Base-by-base conservation (phyloP, 2,797 vertebrate species). In the Neopelma chrysocephalum region DNA sequence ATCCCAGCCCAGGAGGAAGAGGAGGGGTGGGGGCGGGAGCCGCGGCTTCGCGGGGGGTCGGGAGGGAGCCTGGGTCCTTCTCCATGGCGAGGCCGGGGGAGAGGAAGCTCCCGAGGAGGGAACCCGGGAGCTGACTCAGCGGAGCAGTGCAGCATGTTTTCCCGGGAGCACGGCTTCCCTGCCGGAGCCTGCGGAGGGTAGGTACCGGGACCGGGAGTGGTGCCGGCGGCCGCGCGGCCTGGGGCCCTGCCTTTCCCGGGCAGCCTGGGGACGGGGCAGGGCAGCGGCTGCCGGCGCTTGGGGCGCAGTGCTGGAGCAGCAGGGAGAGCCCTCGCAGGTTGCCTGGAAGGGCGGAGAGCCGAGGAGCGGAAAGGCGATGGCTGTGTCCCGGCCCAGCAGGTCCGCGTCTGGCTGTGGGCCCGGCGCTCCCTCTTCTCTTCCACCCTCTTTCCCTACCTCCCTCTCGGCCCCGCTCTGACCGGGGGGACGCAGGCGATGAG, bases 151-250 rank as follows among this genome's bases (percentile, higher is more conserved):
- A 38, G 70, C 50, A 97, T 97, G 97, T 95, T 90, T 87, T 93
- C 96, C 85, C 88, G 47, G 87, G 92, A 96, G 80, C 82, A 9
- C 31, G 84, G 90, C 69, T 90, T 71, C 82, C 88, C 83, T 6
- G 88, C 89, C 15, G 95, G 85, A 53, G 90, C 92, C 51, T 57
- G 95, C 73, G 72, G 83, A 88, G 87, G 94, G 97, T 97, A 94
- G 7, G 97, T 97, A 87, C 57, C 1, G 64, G 29, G 12, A 26
- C 26, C 12, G 45, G 29, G 4, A 22, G 19, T 10, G 66, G 18
- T 15, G 51, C 65, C 4, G 32, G 58, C 31, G 58, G 65, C 54
- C 31, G 38, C 6, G 34, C 25, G 80, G 51, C 76, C 69, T 54
- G 64, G 32, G 25, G 29, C n/a, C n/a, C 31, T 45, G 71, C 76